A percentile compares a stretch with the other conserved stretches of the same genome.
These are phyloP conservation scores for Melanostoma scalare DNA, from an alignment of 2,888 invertebrate genomes.

Conservation along the genomic window DNA sequence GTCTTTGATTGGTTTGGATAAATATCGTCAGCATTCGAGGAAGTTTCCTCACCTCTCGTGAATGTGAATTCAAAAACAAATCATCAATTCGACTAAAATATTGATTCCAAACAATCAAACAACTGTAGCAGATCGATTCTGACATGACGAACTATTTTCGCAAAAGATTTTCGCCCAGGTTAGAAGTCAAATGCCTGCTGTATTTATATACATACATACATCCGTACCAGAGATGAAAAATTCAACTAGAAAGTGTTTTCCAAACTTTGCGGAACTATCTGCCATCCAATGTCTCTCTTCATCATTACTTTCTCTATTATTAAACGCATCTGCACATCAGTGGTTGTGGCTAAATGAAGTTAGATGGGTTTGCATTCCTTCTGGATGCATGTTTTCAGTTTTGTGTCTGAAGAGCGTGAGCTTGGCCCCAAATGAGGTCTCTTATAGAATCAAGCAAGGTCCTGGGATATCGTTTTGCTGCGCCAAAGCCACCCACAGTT, in stretches of 20 bases:
- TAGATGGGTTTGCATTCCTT: constrained; percentile 45
- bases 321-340: constrained; percentile 69
- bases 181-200: neutral
- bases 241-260: constrained; percentile 33
- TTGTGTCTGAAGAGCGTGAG: constrained; percentile 8
- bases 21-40: too few species aligned
- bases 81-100: constrained; percentile 29
- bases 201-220: neutral
- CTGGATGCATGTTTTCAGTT: constrained; percentile 31
- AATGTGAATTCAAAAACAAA: neutral
- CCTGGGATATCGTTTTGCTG: neutral
- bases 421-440: constrained; percentile 33
- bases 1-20: too few species aligned
- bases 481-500: neutral
- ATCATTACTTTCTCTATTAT: constrained; percentile 62
- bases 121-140: neutral
- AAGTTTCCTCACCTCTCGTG: too few species aligned
- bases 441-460: constrained; percentile 31
- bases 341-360: constrained; percentile 62
- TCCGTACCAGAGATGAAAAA: constrained; percentile 22
- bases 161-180: constrained; percentile 11
- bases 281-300: neutral
- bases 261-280: constrained; percentile 31
- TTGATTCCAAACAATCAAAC: constrained; percentile 32
- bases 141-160: constrained; percentile 23